Conservation (phyloP, 2,797 vertebrate species). For the Artibeus lituratus region DNA sequence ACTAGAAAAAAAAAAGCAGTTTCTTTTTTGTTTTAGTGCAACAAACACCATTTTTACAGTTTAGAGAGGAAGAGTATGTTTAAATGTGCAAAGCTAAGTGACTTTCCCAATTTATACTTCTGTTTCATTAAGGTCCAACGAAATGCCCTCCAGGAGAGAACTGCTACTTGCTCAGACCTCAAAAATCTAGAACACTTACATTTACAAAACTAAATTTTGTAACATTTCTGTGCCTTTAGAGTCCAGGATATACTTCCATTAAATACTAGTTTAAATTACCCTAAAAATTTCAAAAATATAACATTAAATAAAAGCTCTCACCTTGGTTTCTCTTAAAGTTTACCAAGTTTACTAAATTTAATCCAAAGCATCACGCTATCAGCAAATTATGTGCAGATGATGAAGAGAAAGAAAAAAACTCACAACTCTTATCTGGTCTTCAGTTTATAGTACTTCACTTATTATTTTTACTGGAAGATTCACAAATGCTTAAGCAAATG, state of each 20-base stretch:
- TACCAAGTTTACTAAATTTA: conserved; percentile 46
- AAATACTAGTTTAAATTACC: not conserved
- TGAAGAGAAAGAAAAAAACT: not conserved
- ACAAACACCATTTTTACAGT: conserved; percentile 34
- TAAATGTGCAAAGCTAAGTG: not conserved
- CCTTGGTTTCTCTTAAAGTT: conserved; percentile 26
- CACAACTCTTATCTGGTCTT: not conserved
- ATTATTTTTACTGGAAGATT: not conserved
- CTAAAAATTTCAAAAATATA: not conserved
- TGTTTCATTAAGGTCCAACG: not conserved
- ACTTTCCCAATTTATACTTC: conserved; percentile 22
- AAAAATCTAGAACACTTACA: not conserved
- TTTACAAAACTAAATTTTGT: not conserved
- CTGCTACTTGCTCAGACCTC: not conserved
- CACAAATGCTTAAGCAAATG: not conserved
- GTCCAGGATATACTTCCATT: not conserved
- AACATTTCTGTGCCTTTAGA: not conserved
- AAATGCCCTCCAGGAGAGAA: not conserved
- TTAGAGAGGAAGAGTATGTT: conserved; percentile 18
- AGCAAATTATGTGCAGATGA: conserved; percentile 12
- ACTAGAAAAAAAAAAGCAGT: not conserved
- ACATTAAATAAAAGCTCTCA: conserved; percentile 39
- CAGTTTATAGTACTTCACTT: not conserved
- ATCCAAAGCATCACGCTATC: conserved; percentile 38
- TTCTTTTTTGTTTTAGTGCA: conserved; percentile 1